Evolutionary conservation across 2,797 vertebrate species (phyloP).

Genomic region (Varecia variegata): DNA sequence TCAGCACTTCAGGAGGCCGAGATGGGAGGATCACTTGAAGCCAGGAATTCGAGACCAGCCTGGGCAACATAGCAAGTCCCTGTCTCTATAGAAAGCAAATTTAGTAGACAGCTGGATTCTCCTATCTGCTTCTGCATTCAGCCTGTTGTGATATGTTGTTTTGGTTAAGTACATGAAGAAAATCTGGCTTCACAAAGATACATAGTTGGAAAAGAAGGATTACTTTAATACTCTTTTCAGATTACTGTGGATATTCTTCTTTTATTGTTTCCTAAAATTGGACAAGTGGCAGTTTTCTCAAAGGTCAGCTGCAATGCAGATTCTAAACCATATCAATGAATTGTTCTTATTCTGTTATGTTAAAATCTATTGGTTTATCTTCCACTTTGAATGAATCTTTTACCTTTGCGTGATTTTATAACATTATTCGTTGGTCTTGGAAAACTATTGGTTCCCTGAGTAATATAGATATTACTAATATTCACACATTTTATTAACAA

Average conservation of each 20-base stretch:
- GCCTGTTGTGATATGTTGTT: not conserved
- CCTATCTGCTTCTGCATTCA: not conserved
- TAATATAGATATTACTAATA: not conserved
- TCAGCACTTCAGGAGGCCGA: too few species aligned
- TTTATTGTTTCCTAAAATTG: not conserved
- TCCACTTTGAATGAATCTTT: not conserved
- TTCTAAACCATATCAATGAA: not conserved
- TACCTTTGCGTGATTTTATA: not conserved
- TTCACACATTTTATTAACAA: not conserved
- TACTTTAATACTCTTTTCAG: constrained; percentile 37
- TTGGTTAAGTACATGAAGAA: not conserved
- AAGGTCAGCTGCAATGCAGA: not conserved
- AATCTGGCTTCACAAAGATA: not conserved
- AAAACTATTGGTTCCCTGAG: not conserved
- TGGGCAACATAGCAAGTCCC: too few species aligned
- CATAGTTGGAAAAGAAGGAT: not conserved
- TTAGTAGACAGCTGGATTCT: constrained; percentile 19
- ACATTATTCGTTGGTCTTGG: not conserved
- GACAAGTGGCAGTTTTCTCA: constrained; percentile 1
- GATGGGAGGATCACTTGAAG: too few species aligned
- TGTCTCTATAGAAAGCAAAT: too few species aligned
- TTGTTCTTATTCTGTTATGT: not conserved
- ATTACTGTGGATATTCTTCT: not conserved
- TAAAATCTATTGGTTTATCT: constrained; percentile 8
- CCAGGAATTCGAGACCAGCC: too few species aligned